A percentile compares a stretch with the other conserved stretches of the same genome.
Conservation (phyloP, 2,888 invertebrate genomes). For the Ophonus ardosiacus region DNA sequence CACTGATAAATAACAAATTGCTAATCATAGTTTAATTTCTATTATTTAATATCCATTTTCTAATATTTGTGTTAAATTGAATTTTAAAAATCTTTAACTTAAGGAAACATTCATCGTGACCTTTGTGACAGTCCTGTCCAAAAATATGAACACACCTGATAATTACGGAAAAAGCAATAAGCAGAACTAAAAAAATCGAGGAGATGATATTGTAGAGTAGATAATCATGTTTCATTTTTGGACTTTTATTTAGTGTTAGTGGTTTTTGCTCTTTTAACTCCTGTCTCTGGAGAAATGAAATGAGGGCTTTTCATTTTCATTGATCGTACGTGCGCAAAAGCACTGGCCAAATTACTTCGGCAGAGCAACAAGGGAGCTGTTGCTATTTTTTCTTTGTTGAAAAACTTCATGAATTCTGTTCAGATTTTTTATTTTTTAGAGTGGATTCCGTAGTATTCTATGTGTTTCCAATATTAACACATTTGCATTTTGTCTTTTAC, state of each 20-base stretch:
- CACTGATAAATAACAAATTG: no score
- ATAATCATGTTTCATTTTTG: slow-evolving; percentile 20
- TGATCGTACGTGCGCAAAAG: slow-evolving; percentile 36
- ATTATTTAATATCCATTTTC: no score
- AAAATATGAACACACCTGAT: no score
- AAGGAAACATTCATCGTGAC: no score
- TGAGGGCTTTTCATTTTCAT: slow-evolving; percentile 31
- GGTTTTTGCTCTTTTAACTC: slow-evolving; percentile 40
- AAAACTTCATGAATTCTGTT: slow-evolving; percentile 19
- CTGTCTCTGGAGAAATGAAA: slow-evolving; percentile 25
- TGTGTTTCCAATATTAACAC: background rate
- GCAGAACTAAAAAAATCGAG: no score
- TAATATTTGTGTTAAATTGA: no score
- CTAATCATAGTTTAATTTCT: no score
- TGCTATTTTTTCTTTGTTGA: slow-evolving; percentile 37
- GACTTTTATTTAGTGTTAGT: slow-evolving; percentile 5
- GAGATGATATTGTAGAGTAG: background rate
- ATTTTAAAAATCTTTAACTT: no score
- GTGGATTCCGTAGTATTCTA: background rate
- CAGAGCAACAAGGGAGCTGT: slow-evolving; percentile 18
- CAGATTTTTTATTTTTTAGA: background rate
- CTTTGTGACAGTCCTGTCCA: no score
- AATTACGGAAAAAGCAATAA: no score
- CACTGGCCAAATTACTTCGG: slow-evolving; percentile 15
- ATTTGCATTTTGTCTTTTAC: background rate